Evolutionary conservation across 2,113 vertebrate species (phyloP).

Genomic region (Xenopus laevis): DNA sequence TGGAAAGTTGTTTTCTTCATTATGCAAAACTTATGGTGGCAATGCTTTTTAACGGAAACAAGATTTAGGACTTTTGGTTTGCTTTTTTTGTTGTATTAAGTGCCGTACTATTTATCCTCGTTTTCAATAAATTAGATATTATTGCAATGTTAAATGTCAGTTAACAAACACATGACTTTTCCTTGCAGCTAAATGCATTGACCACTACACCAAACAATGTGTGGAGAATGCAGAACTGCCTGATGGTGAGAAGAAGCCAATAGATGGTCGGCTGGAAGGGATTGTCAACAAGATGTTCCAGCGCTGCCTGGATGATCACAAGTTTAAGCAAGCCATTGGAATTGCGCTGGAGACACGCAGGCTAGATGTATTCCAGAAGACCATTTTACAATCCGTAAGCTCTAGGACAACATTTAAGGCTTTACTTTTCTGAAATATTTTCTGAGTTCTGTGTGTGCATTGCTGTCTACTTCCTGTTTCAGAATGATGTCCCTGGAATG

Average conservation of each 20-base stretch:
- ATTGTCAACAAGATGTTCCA: constrained; percentile 99
- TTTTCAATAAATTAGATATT: no score
- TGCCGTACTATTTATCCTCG: no score
- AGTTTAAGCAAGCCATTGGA: constrained; percentile 96
- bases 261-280: constrained; percentile 91
- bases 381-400: constrained; percentile 82
- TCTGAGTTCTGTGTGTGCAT: background rate
- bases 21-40: no score
- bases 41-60: no score
- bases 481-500: constrained; percentile 94
- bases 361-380: constrained; percentile 95
- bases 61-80: no score
- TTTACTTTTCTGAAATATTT: background rate
- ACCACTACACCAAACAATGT: constrained; percentile 96
- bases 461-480: constrained; percentile 47
- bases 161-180: no score
- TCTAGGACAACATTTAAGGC: background rate
- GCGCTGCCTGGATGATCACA: constrained; percentile 93
- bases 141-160: no score
- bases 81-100: no score
- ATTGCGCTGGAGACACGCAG: constrained; percentile 93
- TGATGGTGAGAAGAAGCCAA: constrained; percentile 86
- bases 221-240: constrained; percentile 92
- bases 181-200: constrained; percentile 90
- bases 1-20: no score